Evolutionary conservation across 2,888 invertebrate species (phyloP).

Genomic region (Chrysomela aeneicollis): DNA sequence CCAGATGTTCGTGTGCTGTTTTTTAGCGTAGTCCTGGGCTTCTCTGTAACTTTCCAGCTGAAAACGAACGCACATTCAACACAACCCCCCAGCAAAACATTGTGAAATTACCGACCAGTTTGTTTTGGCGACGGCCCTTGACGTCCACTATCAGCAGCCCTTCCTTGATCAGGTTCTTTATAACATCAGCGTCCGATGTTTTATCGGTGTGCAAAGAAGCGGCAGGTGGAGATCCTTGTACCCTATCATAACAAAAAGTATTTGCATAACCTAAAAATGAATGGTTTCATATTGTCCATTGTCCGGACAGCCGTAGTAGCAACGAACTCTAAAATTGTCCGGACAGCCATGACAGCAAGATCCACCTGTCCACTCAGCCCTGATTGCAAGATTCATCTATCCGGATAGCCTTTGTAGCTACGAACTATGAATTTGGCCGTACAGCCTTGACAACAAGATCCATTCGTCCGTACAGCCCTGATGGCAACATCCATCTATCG

Average conservation of each 20-base stretch:
- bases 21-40: slow-evolving; percentile 88
- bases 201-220: slow-evolving; percentile 66
- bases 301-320: too few species aligned
- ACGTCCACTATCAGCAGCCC: slow-evolving; percentile 85
- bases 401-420: too few species aligned
- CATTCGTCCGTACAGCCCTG: too few species aligned
- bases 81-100: not conserved
- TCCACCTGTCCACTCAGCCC: too few species aligned
- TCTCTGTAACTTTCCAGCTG: slow-evolving; percentile 80
- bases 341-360: too few species aligned
- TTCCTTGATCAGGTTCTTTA: slow-evolving; percentile 82
- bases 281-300: too few species aligned
- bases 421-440: too few species aligned
- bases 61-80: slow-evolving; percentile 42
- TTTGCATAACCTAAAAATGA: too few species aligned
- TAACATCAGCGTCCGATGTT: slow-evolving; percentile 71
- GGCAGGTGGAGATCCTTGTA: slow-evolving; percentile 64
- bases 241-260: slow-evolving; percentile 35
- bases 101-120: slow-evolving; percentile 66
- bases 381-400: too few species aligned
- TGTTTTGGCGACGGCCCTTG: slow-evolving; percentile 82
- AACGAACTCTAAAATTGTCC: too few species aligned
- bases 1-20: slow-evolving; percentile 91
- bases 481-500: too few species aligned
- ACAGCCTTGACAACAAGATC: too few species aligned